Evolutionary conservation across 53 echinoderm and acorn worm species (phyloP).

Genomic region (Patiria pectinifera): DNA sequence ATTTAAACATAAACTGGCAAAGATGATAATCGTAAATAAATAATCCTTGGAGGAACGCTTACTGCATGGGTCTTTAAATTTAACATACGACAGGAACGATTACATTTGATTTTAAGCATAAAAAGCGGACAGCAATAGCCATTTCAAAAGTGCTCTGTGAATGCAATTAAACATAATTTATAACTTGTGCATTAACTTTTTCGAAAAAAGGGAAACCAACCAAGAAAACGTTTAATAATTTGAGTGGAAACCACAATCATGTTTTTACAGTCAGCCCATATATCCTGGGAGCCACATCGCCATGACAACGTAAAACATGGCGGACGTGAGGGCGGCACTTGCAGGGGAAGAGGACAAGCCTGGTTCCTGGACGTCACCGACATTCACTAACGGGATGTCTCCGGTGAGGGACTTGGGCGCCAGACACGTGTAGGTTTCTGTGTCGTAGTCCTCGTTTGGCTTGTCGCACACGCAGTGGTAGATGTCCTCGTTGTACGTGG

Average conservation of each 20-base stretch:
- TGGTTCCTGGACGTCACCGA: neutral
- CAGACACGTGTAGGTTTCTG: slow-evolving; percentile 51
- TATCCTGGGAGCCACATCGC: neutral
- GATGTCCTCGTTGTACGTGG: slow-evolving; percentile 36
- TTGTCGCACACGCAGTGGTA: slow-evolving; percentile 63
- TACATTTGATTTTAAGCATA: neutral
- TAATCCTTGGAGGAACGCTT: neutral
- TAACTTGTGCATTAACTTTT: neutral
- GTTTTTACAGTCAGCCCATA: neutral
- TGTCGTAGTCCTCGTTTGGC: slow-evolving; percentile 55
- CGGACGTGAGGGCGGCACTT: neutral
- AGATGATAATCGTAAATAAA: neutral
- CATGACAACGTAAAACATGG: neutral
- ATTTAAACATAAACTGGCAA: too few relatives aligned
- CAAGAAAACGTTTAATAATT: neutral
- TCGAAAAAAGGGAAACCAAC: neutral
- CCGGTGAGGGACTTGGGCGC: slow-evolving; percentile 18
- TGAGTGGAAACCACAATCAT: neutral
- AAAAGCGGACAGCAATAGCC: slow-evolving; percentile 30
- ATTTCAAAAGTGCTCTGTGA: neutral
- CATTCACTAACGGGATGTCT: neutral
- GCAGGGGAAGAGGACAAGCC: slow-evolving; percentile 18
- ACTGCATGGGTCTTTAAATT: neutral
- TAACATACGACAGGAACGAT: neutral
- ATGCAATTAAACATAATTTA: neutral